Evolutionary conservation across 1,140 invertebrate species (phyloP), one percentile per base, ranked within the genome.

Genomic region (Dryas iulia): DNA sequence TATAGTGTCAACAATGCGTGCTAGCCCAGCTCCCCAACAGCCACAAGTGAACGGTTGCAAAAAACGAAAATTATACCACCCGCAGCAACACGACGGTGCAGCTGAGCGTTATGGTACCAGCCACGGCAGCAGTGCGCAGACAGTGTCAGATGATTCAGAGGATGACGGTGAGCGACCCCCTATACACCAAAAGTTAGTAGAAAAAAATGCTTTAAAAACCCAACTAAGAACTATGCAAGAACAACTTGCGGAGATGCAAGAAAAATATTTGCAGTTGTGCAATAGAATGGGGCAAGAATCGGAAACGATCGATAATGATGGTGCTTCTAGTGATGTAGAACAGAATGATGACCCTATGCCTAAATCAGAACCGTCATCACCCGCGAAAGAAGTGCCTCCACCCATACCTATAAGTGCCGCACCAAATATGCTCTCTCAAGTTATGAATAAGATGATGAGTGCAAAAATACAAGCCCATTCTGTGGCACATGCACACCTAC

Each of bases 21-120:
- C 96, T 74, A 97, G 96, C 78, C 96, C 97, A 6, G 95, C 95
- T 24, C 93, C 95, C n/a, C 93, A 95, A 52, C 93, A 94, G 64
- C 92, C 94, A 4, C 94, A 95, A 86, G 96, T 97, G 63, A 98
- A 97, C 88, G 98, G 96, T 47, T 98, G 96, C 92, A 98, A 98
- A 87, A 99, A 99, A 92, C 94, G 98, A 21, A 99, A 99, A 90
- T 93, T 99, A n/a, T 98, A 98, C 85, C 97, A 98, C 78, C 98
- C 98, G 0, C 97, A 98, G 84, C 98, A 98, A 80, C 97, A 98
- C 83, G 97, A 97, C 81, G 95, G 92, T 31, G 89, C 86, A 12
- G 94, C 94, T 23, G 95, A 96, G 72, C 89, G 95, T 21, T 96
- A 96, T 81, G 85, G 86, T 3, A 79, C 80, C 93, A 93, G 77